Evolutionary conservation across 2,888 invertebrate genomes (phyloP).

Genomic region (Folsomia candida): DNA sequence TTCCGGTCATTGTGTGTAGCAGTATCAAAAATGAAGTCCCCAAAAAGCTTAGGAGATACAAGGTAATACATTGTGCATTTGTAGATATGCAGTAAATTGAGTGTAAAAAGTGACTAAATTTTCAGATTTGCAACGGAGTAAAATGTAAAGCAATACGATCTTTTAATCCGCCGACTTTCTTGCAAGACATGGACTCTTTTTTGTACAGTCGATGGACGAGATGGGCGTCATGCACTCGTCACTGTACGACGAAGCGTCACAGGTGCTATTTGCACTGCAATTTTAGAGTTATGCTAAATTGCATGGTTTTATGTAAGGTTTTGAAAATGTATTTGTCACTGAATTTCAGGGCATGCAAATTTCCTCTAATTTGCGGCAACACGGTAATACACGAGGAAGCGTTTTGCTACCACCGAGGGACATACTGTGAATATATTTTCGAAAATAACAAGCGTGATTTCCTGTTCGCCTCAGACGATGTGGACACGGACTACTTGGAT

Average conservation of each 20-base stretch:
- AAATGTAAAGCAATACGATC: conserved; percentile 46
- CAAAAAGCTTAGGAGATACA: conserved; percentile 44
- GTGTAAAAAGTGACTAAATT: neutral
- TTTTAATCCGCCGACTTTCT: conserved; percentile 38
- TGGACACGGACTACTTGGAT: conserved; percentile 37
- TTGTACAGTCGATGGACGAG: conserved; percentile 66
- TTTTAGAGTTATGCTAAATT: neutral
- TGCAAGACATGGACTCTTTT: conserved; percentile 50
- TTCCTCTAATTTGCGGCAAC: conserved; percentile 70
- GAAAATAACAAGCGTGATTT: conserved; percentile 42
- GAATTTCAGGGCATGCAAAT: conserved; percentile 66
- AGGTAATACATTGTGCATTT: conserved; percentile 35
- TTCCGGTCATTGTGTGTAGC: conserved; percentile 30
- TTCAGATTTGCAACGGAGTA: conserved; percentile 44
- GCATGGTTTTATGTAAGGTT: neutral
- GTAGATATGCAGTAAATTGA: conserved; percentile 6
- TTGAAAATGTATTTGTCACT: neutral
- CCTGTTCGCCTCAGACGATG: conserved; percentile 27
- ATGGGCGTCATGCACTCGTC: conserved; percentile 77
- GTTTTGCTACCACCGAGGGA: conserved; percentile 78
- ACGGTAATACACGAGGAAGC: conserved; percentile 78
- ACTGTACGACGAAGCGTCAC: conserved; percentile 75
- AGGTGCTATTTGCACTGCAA: conserved; percentile 58
- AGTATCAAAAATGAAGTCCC: too few relatives aligned
- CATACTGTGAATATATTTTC: conserved; percentile 65